Evolutionary conservation across 2,113 vertebrate species (phyloP), one percentile per base, ranked within the genome.

Genomic region (Nicator chloris): DNA sequence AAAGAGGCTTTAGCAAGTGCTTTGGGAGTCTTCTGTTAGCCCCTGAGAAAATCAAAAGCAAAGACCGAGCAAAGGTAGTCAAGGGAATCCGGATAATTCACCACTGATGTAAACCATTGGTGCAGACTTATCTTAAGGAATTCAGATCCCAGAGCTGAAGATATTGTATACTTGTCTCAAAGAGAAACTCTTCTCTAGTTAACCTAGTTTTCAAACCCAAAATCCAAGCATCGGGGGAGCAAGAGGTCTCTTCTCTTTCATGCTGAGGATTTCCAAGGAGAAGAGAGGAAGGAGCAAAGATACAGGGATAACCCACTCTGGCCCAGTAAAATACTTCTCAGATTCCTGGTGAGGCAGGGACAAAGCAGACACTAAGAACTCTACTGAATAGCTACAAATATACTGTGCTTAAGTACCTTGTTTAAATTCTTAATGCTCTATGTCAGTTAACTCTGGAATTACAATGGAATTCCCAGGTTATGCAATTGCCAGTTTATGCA

Each of bases 101-200:
- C 8, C 10, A 10, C 21, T 54, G 22, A 11, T 44, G 10, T 37
- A 42, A 66, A 50, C 6, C 0, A 0, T 7, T 68, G 10, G 39
- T 39, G 13, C 39, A 19, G 22, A 51, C 13, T 73, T 84, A 22
- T 88, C 33, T 22, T 53, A 21, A 51, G 56, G 11, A 65, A 81
- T 84, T 77, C 28, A 45, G 24, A 59, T 57, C 15, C 31, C 15
- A 37, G 24, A 49, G 28, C 13, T 86, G 23, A 42, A 42, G 54
- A 10, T 85, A 63, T 7, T 6, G 0, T 49, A 24, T 7, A 33
- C 10, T 17, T 26, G 4, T 26, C 37, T 56, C 44, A 87, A 76
- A 86, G 30, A 84, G 8, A 66, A 89, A 66, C 47, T 91, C 24
- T 45, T 76, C 53, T 40, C 22, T 20, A 59, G 15, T 44, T 76